Evolutionary conservation across 2,113 vertebrate genomes (phyloP), one percentile per base, ranked within the genome.

Genomic region (Bungarus multicinctus): DNA sequence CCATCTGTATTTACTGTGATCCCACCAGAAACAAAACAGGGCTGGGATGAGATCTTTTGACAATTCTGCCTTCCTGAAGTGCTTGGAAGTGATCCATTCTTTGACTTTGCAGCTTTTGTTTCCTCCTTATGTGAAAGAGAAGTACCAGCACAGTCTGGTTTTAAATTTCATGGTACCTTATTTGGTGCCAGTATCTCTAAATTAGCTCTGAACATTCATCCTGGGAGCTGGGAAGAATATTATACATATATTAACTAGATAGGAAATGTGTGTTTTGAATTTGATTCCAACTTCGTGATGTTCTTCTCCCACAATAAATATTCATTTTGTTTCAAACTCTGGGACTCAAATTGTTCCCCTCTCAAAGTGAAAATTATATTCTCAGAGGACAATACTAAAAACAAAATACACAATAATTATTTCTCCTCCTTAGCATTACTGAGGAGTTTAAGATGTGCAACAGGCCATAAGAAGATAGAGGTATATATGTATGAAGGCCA

Each of bases 1-100:
- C 89, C 64, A 90, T 95, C 58, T 88, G 96, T 97, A 96, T 97
- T 97, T 98, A 95, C 74, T 96, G 95, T 97, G 96, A 95, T 96
- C 96, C 94, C 95, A 96, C 93, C 94, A 97, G 95, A 95, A 97
- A 94, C 94, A 96, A 97, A 95, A 97, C 96, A 96, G 94, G 94
- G 91, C 20, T 89, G 88, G 69, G 92, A 94, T 94, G 93, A 91
- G 90, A 60, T 27, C n/a, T 85, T 96, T 96, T 96, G 96, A 95
- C 96, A 94, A 6, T 85, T 94, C 0, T 0, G 89, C 94, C 91
- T 96, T 96, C 95, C 91, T 90, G 90, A 93, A 92, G 93, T 89
- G 91, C 93, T 94, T 87, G 52, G 92, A 92, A 85, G 30, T 87
- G 92, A 93, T 93, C 95, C 91, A 81, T 55, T 88, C 88, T 57